phyloP scores from a whole-genome alignment of 2,113 vertebrate species.

The Mobula birostris region DNA sequence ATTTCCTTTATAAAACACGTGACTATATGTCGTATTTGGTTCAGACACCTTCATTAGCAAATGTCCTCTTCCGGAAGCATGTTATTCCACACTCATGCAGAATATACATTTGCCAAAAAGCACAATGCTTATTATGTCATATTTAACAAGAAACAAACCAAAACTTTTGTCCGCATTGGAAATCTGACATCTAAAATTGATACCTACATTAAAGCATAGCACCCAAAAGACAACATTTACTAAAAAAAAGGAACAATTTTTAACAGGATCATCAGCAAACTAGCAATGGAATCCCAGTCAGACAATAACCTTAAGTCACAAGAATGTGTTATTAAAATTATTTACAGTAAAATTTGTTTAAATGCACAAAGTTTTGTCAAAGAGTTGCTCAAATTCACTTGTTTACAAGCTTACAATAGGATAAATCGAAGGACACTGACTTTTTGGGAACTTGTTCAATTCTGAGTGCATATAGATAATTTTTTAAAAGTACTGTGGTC shows the following conservation, averaged over 20 bases:
- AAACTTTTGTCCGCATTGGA: slow-evolving; percentile 14
- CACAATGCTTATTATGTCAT: slow-evolving; percentile 12
- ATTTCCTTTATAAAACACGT: slow-evolving; percentile 18
- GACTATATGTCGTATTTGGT: slow-evolving; percentile 12
- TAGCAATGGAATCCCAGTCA: slow-evolving; percentile 8
- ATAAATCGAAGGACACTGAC: background rate
- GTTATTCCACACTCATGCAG: slow-evolving; percentile 36
- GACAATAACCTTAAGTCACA: background rate
- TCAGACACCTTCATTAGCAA: slow-evolving; percentile 28
- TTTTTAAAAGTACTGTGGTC: background rate
- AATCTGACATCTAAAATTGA: slow-evolving; percentile 3
- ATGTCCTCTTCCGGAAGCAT: slow-evolving; percentile 10
- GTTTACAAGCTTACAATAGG: background rate
- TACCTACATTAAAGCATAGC: background rate
- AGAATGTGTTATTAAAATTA: slow-evolving; percentile 19
- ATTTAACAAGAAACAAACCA: background rate
- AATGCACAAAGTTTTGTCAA: slow-evolving; percentile 10
- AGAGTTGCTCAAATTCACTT: slow-evolving; percentile 18
- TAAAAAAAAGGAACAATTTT: background rate
- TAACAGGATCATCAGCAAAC: slow-evolving; percentile 12
- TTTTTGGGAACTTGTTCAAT: background rate
- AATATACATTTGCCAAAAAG: slow-evolving; percentile 28
- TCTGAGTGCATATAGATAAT: background rate
- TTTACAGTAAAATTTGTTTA: slow-evolving; percentile 32
- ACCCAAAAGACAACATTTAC: background rate